Conservation (phyloP, 2,888 invertebrate genomes). For the Orchesella flavescens region DNA sequence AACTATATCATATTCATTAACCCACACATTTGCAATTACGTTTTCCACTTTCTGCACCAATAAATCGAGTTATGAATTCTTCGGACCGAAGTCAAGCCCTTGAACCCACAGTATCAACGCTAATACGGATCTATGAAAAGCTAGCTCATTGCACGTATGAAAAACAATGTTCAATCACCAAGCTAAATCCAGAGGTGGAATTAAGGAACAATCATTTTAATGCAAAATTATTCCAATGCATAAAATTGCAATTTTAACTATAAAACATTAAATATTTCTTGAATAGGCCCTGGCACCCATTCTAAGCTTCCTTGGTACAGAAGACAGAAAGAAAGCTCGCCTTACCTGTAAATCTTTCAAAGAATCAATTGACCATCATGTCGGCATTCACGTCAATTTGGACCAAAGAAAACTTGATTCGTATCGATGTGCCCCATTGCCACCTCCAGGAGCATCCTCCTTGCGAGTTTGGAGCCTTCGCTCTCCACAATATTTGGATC, state of each 20-base stretch:
- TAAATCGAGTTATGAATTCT: neutral
- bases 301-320: neutral
- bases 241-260: neutral
- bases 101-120: conserved; percentile 12
- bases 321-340: conserved; percentile 27
- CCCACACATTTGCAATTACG: neutral
- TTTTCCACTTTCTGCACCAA: neutral
- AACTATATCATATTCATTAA: no score
- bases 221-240: no score
- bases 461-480: conserved; percentile 37
- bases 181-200: conserved; percentile 15
- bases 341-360: conserved; percentile 34
- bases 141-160: conserved; percentile 26
- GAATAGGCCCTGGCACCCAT: conserved; percentile 30
- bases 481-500: conserved; percentile 26
- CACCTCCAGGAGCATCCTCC: conserved; percentile 36
- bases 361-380: conserved; percentile 18
- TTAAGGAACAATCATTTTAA: no score
- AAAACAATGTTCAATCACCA: conserved; percentile 27
- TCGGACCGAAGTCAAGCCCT: neutral
- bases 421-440: neutral
- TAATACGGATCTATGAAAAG: conserved; percentile 33
- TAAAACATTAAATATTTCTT: neutral
- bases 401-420: conserved; percentile 21
- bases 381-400: conserved; percentile 31